A percentile compares a stretch with the other conserved stretches of the same genome.
Evolutionary conservation across 1,140 invertebrate genomes (phyloP).

Genomic region (Lepidurus couesii): DNA sequence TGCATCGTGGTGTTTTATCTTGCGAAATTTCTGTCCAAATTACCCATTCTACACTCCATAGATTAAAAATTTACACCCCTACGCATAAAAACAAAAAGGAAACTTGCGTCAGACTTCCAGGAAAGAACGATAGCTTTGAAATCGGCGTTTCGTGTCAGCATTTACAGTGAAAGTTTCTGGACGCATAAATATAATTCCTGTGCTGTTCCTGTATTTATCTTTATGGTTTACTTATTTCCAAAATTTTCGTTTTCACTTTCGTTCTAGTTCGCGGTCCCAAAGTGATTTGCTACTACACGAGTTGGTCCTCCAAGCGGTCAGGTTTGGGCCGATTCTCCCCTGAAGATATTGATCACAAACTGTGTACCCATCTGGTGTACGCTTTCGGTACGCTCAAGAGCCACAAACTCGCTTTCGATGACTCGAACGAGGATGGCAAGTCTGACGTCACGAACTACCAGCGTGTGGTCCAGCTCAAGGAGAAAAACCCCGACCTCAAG

Average conservation of each 20-base stretch:
- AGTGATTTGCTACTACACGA: conserved; percentile 89
- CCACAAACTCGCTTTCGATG: conserved; percentile 30
- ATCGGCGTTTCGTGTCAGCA: too few species aligned
- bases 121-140: too few species aligned
- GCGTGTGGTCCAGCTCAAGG: conserved; percentile 71
- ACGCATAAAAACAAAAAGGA: too few species aligned
- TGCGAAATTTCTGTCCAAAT: too few species aligned
- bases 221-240: neutral
- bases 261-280: conserved; percentile 49
- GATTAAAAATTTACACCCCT: too few species aligned
- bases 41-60: too few species aligned
- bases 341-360: conserved; percentile 72
- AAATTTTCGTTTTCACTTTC: neutral
- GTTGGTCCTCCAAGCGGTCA: conserved; percentile 85
- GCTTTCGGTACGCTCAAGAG: conserved; percentile 79
- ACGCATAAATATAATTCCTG: too few species aligned
- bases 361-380: conserved; percentile 90
- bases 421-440: conserved; percentile 20
- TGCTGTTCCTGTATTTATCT: too few species aligned
- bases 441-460: conserved; percentile 48
- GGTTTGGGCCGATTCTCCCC: conserved; percentile 78
- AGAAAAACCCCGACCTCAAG: conserved; percentile 84
- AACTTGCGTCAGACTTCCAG: too few species aligned
- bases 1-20: too few species aligned
- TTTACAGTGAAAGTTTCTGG: too few species aligned